A percentile compares a stretch with the other conserved stretches of the same genome.
Evolutionary conservation across 2,888 invertebrate genomes (phyloP).

Genomic region (Pheosia gnoma): DNA sequence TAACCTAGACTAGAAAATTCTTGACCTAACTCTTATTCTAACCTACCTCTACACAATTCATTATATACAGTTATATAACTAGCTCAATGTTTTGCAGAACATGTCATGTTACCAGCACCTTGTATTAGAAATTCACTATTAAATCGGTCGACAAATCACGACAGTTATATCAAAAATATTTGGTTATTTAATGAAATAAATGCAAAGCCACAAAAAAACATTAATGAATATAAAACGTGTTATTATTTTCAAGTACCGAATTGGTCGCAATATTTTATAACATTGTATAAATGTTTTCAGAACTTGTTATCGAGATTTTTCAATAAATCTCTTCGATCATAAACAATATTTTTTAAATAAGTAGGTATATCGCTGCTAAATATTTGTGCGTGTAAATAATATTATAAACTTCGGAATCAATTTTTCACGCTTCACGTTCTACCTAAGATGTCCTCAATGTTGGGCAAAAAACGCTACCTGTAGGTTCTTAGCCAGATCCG

Average conservation of each 20-base stretch:
- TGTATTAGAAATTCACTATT: too few relatives aligned
- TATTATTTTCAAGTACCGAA: conserved; percentile 18
- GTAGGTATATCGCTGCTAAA: conserved; percentile 14
- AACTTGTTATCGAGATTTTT: conserved; percentile 16
- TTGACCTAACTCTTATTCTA: too few relatives aligned
- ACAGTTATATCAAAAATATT: conserved; percentile 38
- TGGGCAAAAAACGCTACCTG: conserved; percentile 11
- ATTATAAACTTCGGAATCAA: conserved; percentile 7
- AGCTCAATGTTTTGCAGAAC: too few relatives aligned
- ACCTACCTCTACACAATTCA: too few relatives aligned
- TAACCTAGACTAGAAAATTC: too few relatives aligned
- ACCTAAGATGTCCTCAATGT: conserved; percentile 11
- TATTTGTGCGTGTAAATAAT: conserved; percentile 12
- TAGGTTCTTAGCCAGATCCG: neutral
- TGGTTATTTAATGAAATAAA: conserved; percentile 20
- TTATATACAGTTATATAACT: too few relatives aligned
- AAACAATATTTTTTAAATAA: neutral
- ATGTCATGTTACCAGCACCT: too few relatives aligned
- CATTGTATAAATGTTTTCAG: conserved; percentile 19
- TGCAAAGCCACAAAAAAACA: neutral
- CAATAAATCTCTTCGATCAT: conserved; percentile 10
- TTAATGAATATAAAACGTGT: conserved; percentile 8
- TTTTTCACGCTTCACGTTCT: conserved; percentile 15
- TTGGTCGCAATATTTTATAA: conserved; percentile 25
- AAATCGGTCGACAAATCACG: neutral